Percentiles rank a stretch among this genome's conserved stretches.
These are phyloP conservation scores for Gonioctena quinquepunctata DNA, from an alignment of 1,140 invertebrate species.

Conservation along the genomic window DNA sequence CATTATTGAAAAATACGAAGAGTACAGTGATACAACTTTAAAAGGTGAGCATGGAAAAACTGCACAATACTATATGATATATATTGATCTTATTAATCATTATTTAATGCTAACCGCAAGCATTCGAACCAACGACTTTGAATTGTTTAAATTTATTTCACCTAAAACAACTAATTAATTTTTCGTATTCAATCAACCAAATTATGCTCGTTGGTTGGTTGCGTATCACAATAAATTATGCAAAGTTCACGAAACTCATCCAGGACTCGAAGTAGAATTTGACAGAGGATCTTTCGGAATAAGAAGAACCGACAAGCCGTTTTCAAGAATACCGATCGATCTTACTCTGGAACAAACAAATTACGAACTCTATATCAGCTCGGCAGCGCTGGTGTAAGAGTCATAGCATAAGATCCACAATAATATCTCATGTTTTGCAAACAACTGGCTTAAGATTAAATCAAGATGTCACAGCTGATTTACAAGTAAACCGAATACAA, in stretches of 20 bases:
- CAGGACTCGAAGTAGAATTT: conserved; percentile 30
- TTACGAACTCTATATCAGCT: not conserved
- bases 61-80: conserved; percentile 49
- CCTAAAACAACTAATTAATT: conserved; percentile 36
- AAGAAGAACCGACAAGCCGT: conserved; percentile 36
- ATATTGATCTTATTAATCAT: conserved; percentile 44
- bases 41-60: conserved; percentile 48
- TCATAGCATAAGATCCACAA: conserved; percentile 25
- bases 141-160: conserved; percentile 27
- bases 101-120: conserved; percentile 39
- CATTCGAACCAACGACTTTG: conserved; percentile 44
- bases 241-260: conserved; percentile 41
- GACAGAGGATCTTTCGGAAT: conserved; percentile 41
- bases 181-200: conserved; percentile 36
- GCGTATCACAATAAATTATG: conserved; percentile 31
- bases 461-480: not conserved
- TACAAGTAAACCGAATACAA: not conserved
- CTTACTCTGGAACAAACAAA: conserved; percentile 13
- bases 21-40: conserved; percentile 27
- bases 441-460: not conserved
- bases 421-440: conserved; percentile 11
- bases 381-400: conserved; percentile 31
- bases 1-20: not conserved
- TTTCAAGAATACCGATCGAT: conserved; percentile 42
- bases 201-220: conserved; percentile 35